Evolutionary conservation across 2,113 vertebrate genomes (phyloP).

Genomic region (Ammodytes marinus): DNA sequence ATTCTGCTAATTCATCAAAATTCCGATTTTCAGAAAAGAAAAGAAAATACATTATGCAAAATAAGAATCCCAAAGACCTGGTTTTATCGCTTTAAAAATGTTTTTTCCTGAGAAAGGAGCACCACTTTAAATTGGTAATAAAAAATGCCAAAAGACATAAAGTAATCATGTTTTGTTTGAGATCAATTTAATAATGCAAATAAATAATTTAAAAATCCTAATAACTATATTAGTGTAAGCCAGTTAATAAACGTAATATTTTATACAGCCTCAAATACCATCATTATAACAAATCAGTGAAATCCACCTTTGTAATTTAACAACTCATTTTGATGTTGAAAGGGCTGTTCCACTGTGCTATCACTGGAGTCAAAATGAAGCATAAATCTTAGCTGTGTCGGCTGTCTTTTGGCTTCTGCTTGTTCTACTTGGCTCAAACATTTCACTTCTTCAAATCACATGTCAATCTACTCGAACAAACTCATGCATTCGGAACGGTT

Average conservation of each 20-base stretch:
- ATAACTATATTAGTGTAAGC: neutral
- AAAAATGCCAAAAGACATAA: neutral
- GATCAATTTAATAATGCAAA: neutral
- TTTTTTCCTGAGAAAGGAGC: neutral
- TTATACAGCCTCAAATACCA: neutral
- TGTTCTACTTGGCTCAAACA: neutral
- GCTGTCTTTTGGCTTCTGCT: constrained; percentile 34
- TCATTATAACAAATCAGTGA: neutral
- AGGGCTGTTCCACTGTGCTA: neutral
- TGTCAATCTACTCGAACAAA: neutral
- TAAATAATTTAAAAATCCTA: neutral
- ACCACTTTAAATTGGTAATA: neutral
- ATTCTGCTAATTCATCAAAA: no score
- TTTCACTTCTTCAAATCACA: constrained; percentile 9
- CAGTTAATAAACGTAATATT: neutral
- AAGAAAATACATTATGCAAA: neutral
- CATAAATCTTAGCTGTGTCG: neutral
- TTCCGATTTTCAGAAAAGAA: no score
- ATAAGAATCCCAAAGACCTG: neutral
- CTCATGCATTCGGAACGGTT: neutral
- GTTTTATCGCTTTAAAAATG: neutral
- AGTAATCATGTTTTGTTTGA: neutral
- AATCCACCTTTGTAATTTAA: neutral
- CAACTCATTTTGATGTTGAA: neutral
- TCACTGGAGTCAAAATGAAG: neutral